Conservation (phyloP, 2,113 vertebrate genomes). For the Oceanites oceanicus region DNA sequence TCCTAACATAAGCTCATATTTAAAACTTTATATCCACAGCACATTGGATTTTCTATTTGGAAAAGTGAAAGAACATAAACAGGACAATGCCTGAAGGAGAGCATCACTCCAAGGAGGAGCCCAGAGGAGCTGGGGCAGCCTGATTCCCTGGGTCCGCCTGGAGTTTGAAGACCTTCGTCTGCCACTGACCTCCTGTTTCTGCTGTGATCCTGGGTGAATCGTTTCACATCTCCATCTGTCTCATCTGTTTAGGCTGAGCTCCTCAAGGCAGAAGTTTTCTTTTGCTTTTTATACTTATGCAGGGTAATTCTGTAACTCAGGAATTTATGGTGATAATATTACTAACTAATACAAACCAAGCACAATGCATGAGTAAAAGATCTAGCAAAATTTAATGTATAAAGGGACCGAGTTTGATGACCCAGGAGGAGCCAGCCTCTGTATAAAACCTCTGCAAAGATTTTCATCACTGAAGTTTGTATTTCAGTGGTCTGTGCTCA, state of each 20-base stretch:
- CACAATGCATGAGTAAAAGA: fast-evolving
- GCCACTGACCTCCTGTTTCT: neutral
- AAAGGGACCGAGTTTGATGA: neutral
- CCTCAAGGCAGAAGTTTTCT: neutral
- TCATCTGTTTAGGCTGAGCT: neutral
- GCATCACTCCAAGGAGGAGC: neutral
- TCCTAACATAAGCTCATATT: neutral
- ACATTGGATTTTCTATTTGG: neutral
- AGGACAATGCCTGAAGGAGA: neutral
- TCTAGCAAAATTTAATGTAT: neutral
- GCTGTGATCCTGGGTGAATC: neutral
- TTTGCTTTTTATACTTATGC: neutral
- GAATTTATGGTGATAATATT: neutral
- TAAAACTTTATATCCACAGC: neutral
- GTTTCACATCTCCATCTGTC: neutral
- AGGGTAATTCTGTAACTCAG: neutral
- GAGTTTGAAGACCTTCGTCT: neutral
- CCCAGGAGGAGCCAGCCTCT: neutral
- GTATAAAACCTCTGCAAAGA: neutral
- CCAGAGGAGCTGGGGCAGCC: neutral
- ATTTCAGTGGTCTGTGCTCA: neutral
- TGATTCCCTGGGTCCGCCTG: neutral
- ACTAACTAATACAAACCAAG: neutral
- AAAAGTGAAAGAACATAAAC: neutral
- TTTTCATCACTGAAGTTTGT: neutral